A percentile compares a stretch with the other conserved stretches of the same genome.
These are phyloP conservation scores for Syritta pipiens DNA, from an alignment of 2,888 invertebrate species.

Conservation along the genomic window DNA sequence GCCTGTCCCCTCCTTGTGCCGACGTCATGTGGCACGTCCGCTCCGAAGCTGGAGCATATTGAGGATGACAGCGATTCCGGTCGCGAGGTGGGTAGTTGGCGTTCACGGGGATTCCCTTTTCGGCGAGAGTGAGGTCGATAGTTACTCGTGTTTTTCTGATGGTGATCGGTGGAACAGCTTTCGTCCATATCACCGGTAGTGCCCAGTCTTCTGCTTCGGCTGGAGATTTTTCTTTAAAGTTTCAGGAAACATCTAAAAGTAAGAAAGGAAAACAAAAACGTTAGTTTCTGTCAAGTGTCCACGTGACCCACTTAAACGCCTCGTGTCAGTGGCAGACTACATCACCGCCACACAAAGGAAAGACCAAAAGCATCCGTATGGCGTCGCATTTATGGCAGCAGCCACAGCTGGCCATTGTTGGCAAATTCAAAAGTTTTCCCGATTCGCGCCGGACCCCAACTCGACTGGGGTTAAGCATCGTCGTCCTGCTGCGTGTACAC, in stretches of 20 bases:
- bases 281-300: conserved; percentile 19
- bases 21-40: conserved; percentile 41
- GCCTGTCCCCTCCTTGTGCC: conserved; percentile 31
- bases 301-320: conserved; percentile 40
- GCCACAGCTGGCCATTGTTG: conserved; percentile 28
- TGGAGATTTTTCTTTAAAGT: conserved; percentile 70
- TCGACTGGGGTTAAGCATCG: conserved; percentile 12
- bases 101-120: conserved; percentile 42
- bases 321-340: not conserved
- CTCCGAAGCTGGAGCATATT: conserved; percentile 43
- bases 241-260: conserved; percentile 71
- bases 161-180: conserved; percentile 69
- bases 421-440: conserved; percentile 20
- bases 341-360: not conserved
- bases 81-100: conserved; percentile 49
- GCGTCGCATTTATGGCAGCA: conserved; percentile 12
- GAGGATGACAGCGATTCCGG: conserved; percentile 38
- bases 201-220: conserved; percentile 62
- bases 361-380: not conserved
- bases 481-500: not conserved
- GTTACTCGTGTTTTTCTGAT: conserved; percentile 62
- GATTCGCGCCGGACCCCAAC: not conserved
- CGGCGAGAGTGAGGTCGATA: conserved; percentile 62
- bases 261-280: conserved; percentile 27
- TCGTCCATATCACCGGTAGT: conserved; percentile 71